phyloP scores from a whole-genome alignment of 2,113 vertebrate genomes.

The Chloropsis cyanopogon region DNA sequence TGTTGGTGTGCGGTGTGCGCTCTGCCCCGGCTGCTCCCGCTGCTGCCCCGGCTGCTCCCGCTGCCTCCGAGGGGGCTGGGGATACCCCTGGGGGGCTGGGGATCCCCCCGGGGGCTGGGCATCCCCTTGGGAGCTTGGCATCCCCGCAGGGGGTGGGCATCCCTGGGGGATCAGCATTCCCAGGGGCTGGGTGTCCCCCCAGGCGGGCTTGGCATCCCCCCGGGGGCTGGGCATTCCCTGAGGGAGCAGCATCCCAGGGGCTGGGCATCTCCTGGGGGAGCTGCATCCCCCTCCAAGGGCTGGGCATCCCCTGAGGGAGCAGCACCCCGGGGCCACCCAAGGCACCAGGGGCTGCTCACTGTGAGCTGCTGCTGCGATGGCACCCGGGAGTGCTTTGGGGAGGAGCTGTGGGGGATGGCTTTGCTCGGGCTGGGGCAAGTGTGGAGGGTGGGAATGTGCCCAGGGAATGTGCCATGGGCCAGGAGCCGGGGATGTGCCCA shows the following conservation, averaged over 20 bases:
- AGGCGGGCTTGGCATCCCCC: too few relatives aligned
- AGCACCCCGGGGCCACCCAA: accelerated
- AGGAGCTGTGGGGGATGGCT: background rate
- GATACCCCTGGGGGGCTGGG: too few relatives aligned
- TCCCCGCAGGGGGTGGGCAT: too few relatives aligned
- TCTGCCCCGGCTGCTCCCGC: constrained; percentile 20
- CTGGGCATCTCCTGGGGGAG: background rate
- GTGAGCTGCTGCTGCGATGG: background rate
- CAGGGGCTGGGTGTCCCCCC: background rate
- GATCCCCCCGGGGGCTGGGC: background rate
- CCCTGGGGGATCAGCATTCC: background rate
- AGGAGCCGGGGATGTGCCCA: background rate
- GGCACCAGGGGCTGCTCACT: background rate
- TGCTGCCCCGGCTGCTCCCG: background rate
- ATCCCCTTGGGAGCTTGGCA: too few relatives aligned
- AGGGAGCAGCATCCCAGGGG: too few relatives aligned
- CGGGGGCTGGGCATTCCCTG: background rate
- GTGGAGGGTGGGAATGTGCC: background rate
- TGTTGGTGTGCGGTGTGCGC: constrained; percentile 14
- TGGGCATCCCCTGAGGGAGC: background rate
- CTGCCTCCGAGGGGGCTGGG: too few relatives aligned
- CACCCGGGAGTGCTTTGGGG: background rate
- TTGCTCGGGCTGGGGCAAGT: background rate
- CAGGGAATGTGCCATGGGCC: background rate
- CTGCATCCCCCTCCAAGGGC: background rate